Conservation (phyloP, 2,888 invertebrate genomes). For the Teleiodes luculella region DNA sequence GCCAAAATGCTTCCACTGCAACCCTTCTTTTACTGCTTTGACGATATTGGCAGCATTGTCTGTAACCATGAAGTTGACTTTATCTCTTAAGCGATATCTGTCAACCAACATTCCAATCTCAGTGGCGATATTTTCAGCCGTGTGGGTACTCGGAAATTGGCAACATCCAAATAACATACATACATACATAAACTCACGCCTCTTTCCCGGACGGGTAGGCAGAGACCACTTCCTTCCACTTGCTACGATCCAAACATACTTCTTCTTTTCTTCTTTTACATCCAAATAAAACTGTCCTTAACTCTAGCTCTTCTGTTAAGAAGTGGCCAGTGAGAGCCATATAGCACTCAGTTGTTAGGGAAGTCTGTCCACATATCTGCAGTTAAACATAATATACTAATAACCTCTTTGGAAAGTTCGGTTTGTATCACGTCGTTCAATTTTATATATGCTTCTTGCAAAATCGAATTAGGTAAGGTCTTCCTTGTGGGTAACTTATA, state of each 20-base stretch:
- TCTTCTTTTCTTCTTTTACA: too few relatives aligned
- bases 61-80: conserved; percentile 25
- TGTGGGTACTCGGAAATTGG: conserved; percentile 27
- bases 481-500: conserved; percentile 19
- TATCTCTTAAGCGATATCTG: conserved; percentile 17
- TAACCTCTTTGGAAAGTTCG: neutral
- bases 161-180: conserved; percentile 22
- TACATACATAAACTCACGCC: too few relatives aligned
- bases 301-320: conserved; percentile 25
- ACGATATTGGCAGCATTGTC: conserved; percentile 30
- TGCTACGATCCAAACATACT: too few relatives aligned
- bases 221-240: too few relatives aligned
- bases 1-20: conserved; percentile 26
- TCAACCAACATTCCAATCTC: conserved; percentile 18
- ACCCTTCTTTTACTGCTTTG: conserved; percentile 20
- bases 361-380: conserved; percentile 36
- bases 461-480: conserved; percentile 7
- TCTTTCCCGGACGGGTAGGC: too few relatives aligned
- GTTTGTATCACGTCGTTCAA: neutral
- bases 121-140: conserved; percentile 26
- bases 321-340: conserved; percentile 33
- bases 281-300: conserved; percentile 32
- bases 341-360: conserved; percentile 24
- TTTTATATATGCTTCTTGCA: neutral
- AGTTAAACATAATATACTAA: conserved; percentile 30